Base-by-base conservation (phyloP, 1,140 invertebrate genomes). In the Bactericera cockerelli region DNA sequence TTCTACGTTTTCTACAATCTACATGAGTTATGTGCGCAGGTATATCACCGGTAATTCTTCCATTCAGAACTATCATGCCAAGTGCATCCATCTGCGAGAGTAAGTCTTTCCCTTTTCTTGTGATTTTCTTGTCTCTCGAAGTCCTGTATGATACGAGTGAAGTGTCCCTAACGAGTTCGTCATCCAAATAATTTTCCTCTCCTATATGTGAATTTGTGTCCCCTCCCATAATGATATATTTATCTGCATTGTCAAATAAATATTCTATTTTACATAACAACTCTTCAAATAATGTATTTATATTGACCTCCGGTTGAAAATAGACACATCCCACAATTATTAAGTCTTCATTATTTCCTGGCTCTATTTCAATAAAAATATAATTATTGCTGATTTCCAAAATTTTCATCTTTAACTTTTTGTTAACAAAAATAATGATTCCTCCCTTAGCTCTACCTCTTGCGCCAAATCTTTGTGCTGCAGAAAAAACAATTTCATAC, bases 401-500 rank as follows among this genome's bases (percentile, higher is more conserved):
- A 6, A 49, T 22, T 22, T 49, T 49, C 42, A 49, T 49, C n/a
- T 49, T 22, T 19, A 49, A 22, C 3, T n/a, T 16, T 49, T 49
- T 49, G 4, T 16, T 49, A 10, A 49, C 42, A 49, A 49, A 49
- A 6, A 49, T 6, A 6, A 49, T 49, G 6, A 49, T 49, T 49
- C 42, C 42, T 49, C 42, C 42, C n/a, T n/a, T 49, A 8, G 42
- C 42, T 49, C 42, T 49, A 8, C 42, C 42, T 49, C 42, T 49
- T 49, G 42, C 19, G 42, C 42, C 42, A 16, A 49, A 49, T 49
- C 42, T 49, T 16, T 49, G 42, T 4, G 42, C 42, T 10, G 42
- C 42, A 22, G 4, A 6, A n/a, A 49, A 49, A 22, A 49, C 42
- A 49, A 49, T 4, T 4, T 49, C 42, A n/a, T 49, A 49, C 13